Percentiles rank a stretch among this genome's conserved stretches.
These are phyloP conservation scores for Lottia gigantea DNA, from an alignment of 2,888 invertebrate genomes.

Conservation along the genomic window DNA sequence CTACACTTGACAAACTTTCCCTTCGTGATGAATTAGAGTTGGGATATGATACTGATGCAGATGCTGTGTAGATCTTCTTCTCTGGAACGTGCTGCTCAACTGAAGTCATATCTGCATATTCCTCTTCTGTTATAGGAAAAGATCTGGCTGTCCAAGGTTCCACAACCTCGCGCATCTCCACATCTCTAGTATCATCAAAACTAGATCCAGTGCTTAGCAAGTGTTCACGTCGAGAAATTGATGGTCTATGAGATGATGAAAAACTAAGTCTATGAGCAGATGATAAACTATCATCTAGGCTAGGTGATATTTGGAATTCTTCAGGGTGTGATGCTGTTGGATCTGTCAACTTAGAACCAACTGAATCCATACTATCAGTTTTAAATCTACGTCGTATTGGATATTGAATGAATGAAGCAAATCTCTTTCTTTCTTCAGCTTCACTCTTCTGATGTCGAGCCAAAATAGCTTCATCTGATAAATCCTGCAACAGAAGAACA, in stretches of 20 bases:
- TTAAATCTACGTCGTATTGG: slow-evolving; percentile 52
- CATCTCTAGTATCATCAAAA: slow-evolving; percentile 27
- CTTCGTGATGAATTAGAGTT: slow-evolving; percentile 21
- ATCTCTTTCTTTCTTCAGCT: slow-evolving; percentile 79
- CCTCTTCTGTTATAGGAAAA: slow-evolving; percentile 59
- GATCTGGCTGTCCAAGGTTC: slow-evolving; percentile 55
- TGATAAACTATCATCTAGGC: slow-evolving; percentile 14
- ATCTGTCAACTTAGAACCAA: slow-evolving; percentile 14
- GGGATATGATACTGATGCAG: slow-evolving; percentile 25
- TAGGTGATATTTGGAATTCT: slow-evolving; percentile 9
- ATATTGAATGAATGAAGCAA: slow-evolving; percentile 53
- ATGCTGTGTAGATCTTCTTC: slow-evolving; percentile 5
- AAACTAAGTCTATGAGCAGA: slow-evolving; percentile 37
- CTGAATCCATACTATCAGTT: slow-evolving; percentile 22
- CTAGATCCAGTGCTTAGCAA: slow-evolving; percentile 30
- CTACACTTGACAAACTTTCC: slow-evolving; percentile 21
- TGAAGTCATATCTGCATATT: slow-evolving; percentile 45
- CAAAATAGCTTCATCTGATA: slow-evolving; percentile 80
- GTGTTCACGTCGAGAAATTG: slow-evolving; percentile 26
- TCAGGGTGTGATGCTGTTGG: neutral
- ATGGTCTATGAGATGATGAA: neutral
- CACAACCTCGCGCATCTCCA: slow-evolving; percentile 25
- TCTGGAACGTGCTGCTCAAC: slow-evolving; percentile 30
- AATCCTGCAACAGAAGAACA: slow-evolving; percentile 76
- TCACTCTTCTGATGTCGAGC: slow-evolving; percentile 83